Evolutionary conservation across 2,888 invertebrate genomes (phyloP).

Genomic region (Synanthedon myopaeformis): DNA sequence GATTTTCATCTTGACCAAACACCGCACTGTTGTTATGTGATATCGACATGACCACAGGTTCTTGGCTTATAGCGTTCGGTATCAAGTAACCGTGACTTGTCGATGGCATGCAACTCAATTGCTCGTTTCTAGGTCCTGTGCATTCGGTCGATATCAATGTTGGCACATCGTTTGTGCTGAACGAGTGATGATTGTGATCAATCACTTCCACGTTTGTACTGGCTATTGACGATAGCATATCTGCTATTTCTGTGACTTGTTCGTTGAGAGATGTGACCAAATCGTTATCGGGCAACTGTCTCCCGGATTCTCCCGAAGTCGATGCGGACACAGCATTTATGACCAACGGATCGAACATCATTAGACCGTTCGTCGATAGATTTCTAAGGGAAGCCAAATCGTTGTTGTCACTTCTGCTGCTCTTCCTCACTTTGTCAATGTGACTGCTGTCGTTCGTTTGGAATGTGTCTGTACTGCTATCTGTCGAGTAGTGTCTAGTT

Average conservation of each 20-base stretch:
- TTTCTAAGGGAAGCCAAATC: conserved; percentile 54
- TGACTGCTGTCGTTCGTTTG: conserved; percentile 32
- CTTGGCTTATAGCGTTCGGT: conserved; percentile 72
- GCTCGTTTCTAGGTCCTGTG: conserved; percentile 45
- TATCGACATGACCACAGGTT: conserved; percentile 64
- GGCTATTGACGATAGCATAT: conserved; percentile 54
- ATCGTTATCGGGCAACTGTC: conserved; percentile 55
- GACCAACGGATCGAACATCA: conserved; percentile 64
- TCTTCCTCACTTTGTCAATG: conserved; percentile 34
- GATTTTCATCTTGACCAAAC: conserved; percentile 46
- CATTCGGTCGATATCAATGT: conserved; percentile 40
- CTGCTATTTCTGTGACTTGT: conserved; percentile 63
- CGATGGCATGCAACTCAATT: conserved; percentile 67
- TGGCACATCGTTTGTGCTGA: conserved; percentile 56
- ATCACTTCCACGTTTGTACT: conserved; percentile 42
- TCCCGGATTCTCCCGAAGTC: conserved; percentile 29
- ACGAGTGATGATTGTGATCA: conserved; percentile 50
- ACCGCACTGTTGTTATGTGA: conserved; percentile 61
- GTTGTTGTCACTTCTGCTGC: conserved; percentile 40
- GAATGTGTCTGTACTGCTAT: conserved; percentile 45
- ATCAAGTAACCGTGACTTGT: conserved; percentile 75
- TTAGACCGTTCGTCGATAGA: conserved; percentile 56
- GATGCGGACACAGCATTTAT: conserved; percentile 48
- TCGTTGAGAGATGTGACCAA: conserved; percentile 61
- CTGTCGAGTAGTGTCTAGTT: conserved; percentile 18